Base-by-base conservation (phyloP, 2,888 invertebrate genomes). In the Stegophylla sp. region DNA sequence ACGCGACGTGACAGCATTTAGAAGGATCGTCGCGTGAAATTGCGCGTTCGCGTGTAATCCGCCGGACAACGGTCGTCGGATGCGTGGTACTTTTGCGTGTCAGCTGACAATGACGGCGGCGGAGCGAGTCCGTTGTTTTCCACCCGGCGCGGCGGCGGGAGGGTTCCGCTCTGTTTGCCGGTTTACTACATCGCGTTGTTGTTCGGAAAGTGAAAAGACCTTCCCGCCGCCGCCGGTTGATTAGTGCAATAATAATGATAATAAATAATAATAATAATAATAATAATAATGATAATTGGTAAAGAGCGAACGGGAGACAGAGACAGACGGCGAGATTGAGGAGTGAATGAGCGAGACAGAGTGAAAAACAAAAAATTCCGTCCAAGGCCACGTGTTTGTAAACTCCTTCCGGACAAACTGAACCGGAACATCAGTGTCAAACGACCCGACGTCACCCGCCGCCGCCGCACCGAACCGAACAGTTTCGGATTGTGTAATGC, bases 391-490 rank as follows among this genome's bases (percentile, higher is more conserved):
- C 77, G 53, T 43, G 59, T 69, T 77, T 67, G 79, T 63, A 79
- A 79, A 79, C 79, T 79, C 79, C 79, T 79, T 79, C 79, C 79
- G 79, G 79, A 79, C 79, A 79, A 79, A 79, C 79, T 71, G 79
- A 79, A 79, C 79, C 79, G 79, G 79, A 79, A 79, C 79, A 79
- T 79, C 79, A 79, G 79, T 79, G 79, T 79, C 79, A 79, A 79
- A 79, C 79, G 79, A 71, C 61, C 61, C 71, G 15, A 69, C 77
- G 69, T 69, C 77, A 48, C 77, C 77, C 28, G 67, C n/a, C 74
- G 48, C 48, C 63, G 43, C n/a, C 63, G 51, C 48, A 45, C 15
- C 64, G 67, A 66, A 43, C 67, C 67, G 77, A 43, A 77, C 67
- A 56, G 77, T 77, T 77, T 69, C 77, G 59, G 67, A 79, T 77